Evolutionary conservation across 2,113 vertebrate species (phyloP).

Genomic region (Indri indri): DNA sequence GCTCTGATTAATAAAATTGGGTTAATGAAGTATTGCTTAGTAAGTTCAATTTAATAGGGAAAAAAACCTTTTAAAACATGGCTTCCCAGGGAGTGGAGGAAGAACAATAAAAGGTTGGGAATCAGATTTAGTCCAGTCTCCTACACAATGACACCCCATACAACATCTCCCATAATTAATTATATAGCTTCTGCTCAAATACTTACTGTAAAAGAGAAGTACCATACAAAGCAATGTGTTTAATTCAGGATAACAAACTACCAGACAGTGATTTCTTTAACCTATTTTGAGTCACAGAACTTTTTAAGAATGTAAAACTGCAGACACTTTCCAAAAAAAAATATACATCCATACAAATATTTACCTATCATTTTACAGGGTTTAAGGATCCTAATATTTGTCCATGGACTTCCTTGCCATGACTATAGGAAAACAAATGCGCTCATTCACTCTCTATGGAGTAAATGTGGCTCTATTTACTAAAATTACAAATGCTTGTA

Average conservation of each 20-base stretch:
- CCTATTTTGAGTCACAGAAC: neutral
- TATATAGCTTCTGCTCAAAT: neutral
- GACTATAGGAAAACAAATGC: neutral
- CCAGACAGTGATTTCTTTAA: neutral
- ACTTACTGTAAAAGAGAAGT: neutral
- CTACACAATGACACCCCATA: neutral
- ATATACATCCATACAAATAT: neutral
- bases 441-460: neutral
- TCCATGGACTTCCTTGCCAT: neutral
- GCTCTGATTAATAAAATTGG: neutral
- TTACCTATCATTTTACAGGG: neutral
- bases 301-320: neutral
- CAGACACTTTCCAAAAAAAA: neutral
- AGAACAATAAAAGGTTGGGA: neutral
- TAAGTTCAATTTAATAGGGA: neutral
- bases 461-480: neutral
- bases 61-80: neutral
- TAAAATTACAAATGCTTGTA: neutral
- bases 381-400: neutral
- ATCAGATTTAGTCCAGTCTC: neutral
- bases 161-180: neutral
- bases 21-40: constrained; percentile 17
- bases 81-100: neutral
- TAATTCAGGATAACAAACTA: neutral
- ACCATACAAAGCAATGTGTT: neutral